Evolutionary conservation across 2,113 vertebrate species (phyloP).

Genomic region (Agapornis roseicollis): DNA sequence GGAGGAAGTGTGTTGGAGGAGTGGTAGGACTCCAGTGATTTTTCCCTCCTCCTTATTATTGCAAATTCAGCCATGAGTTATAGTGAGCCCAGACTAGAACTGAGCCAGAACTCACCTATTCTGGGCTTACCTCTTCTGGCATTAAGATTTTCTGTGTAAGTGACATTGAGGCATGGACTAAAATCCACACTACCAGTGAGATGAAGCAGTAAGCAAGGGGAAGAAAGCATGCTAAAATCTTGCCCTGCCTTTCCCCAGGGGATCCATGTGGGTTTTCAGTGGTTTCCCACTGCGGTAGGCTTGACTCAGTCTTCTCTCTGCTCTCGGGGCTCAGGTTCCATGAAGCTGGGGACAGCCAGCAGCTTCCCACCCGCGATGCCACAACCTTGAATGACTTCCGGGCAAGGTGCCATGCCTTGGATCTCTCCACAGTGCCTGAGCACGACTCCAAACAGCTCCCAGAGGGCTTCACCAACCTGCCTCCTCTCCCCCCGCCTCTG

Average conservation of each 20-base stretch:
- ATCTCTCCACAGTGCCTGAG: slow-evolving; percentile 77
- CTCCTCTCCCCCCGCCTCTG: slow-evolving; percentile 42
- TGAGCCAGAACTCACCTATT: neutral
- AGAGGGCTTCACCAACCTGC: slow-evolving; percentile 60
- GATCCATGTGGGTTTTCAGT: neutral
- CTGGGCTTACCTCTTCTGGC: neutral
- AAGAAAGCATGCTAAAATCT: neutral
- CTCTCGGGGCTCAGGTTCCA: slow-evolving; percentile 48
- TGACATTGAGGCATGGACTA: neutral
- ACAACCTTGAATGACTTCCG: slow-evolving; percentile 53
- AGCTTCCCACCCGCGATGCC: neutral
- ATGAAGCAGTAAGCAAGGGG: neutral
- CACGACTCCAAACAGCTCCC: slow-evolving; percentile 71
- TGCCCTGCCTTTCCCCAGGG: neutral
- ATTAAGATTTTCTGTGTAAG: neutral
- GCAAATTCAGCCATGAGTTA: neutral
- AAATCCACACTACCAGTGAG: neutral
- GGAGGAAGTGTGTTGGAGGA: neutral
- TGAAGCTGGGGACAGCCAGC: slow-evolving; percentile 18
- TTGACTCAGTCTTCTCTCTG: slow-evolving; percentile 46
- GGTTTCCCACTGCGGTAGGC: slow-evolving; percentile 66
- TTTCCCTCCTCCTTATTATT: neutral
- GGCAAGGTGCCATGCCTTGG: slow-evolving; percentile 67
- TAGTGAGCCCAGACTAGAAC: neutral
- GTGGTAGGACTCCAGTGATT: neutral